A percentile compares a stretch with the other conserved stretches of the same genome.
These are phyloP conservation scores for Siniperca scherzeri DNA, from an alignment of 2,797 vertebrate species.

Conservation along the genomic window DNA sequence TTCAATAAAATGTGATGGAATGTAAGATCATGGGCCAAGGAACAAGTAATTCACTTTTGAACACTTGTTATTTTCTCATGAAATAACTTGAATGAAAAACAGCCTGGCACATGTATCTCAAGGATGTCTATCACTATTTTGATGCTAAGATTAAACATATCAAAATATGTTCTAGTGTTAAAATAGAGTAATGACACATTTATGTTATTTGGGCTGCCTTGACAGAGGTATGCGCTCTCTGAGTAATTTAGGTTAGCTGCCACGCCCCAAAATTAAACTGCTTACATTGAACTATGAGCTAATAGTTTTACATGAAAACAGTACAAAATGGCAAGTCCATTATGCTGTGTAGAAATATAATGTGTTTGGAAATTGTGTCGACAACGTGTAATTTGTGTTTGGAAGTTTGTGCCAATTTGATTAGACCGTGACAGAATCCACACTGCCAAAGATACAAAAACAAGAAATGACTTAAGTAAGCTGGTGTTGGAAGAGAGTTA, in stretches of 20 bases:
- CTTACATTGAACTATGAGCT: constrained; percentile 4
- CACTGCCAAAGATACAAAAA: constrained; percentile 12
- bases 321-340: background rate
- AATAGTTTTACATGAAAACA: constrained; percentile 1
- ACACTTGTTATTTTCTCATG: constrained; percentile 9
- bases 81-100: background rate
- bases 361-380: background rate
- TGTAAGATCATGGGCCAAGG: background rate
- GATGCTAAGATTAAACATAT: constrained; percentile 7
- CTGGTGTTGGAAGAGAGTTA: background rate
- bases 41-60: background rate
- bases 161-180: background rate
- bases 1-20: constrained; percentile 14
- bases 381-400: constrained; percentile 5
- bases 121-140: background rate
- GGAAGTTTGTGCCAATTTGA: background rate
- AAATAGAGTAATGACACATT: constrained; percentile 2
- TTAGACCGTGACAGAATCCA: constrained; percentile 6
- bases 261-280: constrained; percentile 4
- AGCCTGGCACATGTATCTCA: background rate
- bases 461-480: constrained; percentile 8
- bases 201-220: constrained; percentile 6
- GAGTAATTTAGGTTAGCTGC: background rate
- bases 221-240: background rate
- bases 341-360: constrained; percentile 7